Evolutionary conservation across 2,888 invertebrate genomes (phyloP).

Genomic region (Nomada lathburiana): DNA sequence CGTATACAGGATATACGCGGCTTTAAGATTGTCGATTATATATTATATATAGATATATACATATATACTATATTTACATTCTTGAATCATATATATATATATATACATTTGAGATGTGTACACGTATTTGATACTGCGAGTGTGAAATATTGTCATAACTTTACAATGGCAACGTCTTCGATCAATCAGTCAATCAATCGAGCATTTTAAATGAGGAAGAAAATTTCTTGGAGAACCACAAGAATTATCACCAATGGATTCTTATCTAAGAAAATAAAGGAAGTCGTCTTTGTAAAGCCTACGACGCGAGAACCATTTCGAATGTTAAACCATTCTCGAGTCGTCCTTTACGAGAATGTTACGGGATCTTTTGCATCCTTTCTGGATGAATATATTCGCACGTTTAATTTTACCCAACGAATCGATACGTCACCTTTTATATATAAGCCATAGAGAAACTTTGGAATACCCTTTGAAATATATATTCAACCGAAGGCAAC

Average conservation of each 20-base stretch:
- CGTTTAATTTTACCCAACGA: background rate
- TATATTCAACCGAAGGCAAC: background rate
- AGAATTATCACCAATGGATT: slow-evolving; percentile 1
- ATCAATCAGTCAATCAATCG: slow-evolving; percentile 32
- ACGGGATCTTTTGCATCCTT: background rate
- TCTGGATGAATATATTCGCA: background rate
- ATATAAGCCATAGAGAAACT: background rate
- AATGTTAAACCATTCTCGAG: background rate
- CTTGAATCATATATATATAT: slow-evolving; percentile 45
- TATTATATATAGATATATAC: slow-evolving; percentile 45
- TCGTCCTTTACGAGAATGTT: background rate
- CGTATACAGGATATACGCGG: slow-evolving; percentile 57
- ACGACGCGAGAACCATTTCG: background rate
- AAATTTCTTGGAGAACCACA: background rate
- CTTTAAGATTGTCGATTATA: slow-evolving; percentile 49
- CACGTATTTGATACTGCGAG: slow-evolving; percentile 57
- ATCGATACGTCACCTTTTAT: too few relatives aligned
- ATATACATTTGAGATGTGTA: slow-evolving; percentile 49
- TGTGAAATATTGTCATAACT: slow-evolving; percentile 43
- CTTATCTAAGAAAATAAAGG: background rate
- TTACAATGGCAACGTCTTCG: slow-evolving; percentile 44
- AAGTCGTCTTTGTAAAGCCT: background rate
- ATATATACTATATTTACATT: slow-evolving; percentile 49
- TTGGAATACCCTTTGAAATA: background rate
- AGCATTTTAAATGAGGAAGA: background rate